A percentile compares a stretch with the other conserved stretches of the same genome.
phyloP scores from a whole-genome alignment of 2,797 vertebrate species.

The Coregonus suidteri region DNA sequence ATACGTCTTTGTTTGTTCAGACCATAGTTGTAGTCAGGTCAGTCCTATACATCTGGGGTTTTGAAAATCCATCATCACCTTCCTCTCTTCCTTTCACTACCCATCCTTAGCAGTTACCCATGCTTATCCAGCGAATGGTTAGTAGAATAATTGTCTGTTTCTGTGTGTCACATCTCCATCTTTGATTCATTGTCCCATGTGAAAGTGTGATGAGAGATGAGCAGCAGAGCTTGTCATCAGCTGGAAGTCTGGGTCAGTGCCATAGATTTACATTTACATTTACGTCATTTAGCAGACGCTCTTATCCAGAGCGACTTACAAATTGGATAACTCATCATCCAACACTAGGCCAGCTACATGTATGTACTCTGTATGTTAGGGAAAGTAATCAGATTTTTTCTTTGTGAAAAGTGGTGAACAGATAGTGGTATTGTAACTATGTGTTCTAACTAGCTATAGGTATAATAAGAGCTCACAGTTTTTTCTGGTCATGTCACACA shows the following conservation, averaged over 20 bases:
- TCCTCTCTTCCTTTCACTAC: neutral
- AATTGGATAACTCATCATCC: slow-evolving; percentile 9
- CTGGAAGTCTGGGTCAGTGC: neutral
- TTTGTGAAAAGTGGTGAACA: neutral
- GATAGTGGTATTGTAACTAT: neutral
- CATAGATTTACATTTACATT: no score
- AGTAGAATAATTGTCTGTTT: slow-evolving; percentile 19
- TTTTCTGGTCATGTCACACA: neutral
- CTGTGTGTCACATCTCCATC: slow-evolving; percentile 19
- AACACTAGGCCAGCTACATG: slow-evolving; percentile 6
- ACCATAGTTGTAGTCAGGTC: neutral
- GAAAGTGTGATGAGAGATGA: neutral
- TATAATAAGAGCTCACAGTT: neutral
- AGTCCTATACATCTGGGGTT: neutral
- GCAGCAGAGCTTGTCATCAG: neutral
- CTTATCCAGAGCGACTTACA: no score
- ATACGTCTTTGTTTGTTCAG: neutral
- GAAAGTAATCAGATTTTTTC: neutral
- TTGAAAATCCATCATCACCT: neutral
- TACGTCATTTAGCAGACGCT: no score
- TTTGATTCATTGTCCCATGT: slow-evolving; percentile 33
- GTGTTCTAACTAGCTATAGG: neutral
- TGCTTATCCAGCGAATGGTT: slow-evolving; percentile 9
- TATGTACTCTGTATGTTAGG: neutral
- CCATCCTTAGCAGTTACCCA: slow-evolving; percentile 36